These are phyloP conservation scores for Scaptodrosophila latifasciaeformis DNA, from an alignment of 2,888 invertebrate genomes.

Conservation along the genomic window DNA sequence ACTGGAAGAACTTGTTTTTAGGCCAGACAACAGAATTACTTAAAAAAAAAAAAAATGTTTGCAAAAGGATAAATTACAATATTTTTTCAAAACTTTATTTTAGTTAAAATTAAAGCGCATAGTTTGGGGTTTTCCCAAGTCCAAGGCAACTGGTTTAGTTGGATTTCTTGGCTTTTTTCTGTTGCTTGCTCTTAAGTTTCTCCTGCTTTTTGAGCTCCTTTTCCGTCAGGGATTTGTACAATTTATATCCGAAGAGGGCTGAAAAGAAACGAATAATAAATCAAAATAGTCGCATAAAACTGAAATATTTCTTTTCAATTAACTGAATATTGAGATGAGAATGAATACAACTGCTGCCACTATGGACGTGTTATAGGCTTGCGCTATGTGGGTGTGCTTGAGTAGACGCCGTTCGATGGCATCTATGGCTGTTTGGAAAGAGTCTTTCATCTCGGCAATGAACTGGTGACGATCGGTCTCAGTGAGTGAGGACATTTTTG, in stretches of 20 bases:
- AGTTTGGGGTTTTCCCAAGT: neutral
- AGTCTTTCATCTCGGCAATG: constrained; percentile 62
- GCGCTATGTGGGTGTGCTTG: constrained; percentile 55
- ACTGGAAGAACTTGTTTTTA: neutral
- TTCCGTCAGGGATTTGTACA: constrained; percentile 86
- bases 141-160: constrained; percentile 37
- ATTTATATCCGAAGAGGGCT: constrained; percentile 92
- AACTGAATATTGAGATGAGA: constrained; percentile 65
- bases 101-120: neutral
- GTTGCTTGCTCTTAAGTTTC: constrained; percentile 86
- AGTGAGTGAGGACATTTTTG: constrained; percentile 56
- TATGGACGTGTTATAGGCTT: constrained; percentile 62
- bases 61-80: no score
- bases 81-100: no score
- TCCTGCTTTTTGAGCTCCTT: constrained; percentile 86
- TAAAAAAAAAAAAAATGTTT: no score
- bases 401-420: constrained; percentile 56
- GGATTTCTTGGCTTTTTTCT: constrained; percentile 84
- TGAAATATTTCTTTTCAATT: constrained; percentile 16
- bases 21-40: no score
- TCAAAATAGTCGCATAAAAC: no score
- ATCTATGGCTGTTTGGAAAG: constrained; percentile 58
- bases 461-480: constrained; percentile 58
- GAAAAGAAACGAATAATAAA: constrained; percentile 71
- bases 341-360: constrained; percentile 55